Base-by-base conservation (phyloP, 2,888 invertebrate genomes). In the Ophion ventricosus region DNA sequence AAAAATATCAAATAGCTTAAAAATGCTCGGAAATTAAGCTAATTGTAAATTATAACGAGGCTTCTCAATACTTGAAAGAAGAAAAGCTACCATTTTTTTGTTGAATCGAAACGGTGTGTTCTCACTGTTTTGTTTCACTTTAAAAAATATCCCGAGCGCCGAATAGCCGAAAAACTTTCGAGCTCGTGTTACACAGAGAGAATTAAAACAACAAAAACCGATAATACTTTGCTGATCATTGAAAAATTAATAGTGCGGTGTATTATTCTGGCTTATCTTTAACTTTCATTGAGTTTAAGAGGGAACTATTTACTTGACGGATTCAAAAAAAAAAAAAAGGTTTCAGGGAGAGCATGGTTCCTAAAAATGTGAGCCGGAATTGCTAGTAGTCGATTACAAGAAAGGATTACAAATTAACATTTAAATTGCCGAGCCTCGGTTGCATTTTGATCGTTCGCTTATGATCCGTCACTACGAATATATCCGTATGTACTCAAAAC, bases 1-100 rank as follows among this genome's bases (percentile, higher is more conserved):
- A 56, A 49, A 80, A 79, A 67, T 81, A 76, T 82, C 79, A 80
- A 83, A 82, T 73, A 57, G 57, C 70, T 72, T 49, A 35, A 85
- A 56, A 54, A 84, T 69, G 81, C 79, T 63, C 43, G 61, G 26
- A 57, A 25, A 70, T 74, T n/a, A 23, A 64, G 40, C 57, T 81
- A 72, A 54, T 63, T 54, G 29, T 43, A 64, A 80, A 64, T 64
- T 63, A 23, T 59, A 67, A 73, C 63, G 64, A 69, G 64, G 56
- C 29, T 73, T 80, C 66, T 77, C 75, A 54, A 70, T 64, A 59
- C 54, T 75, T 75, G 26, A 73, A 82, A 14, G 26, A 54, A 40
- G 25, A 35, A 72, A 57, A 35, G 49, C 20, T 43, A 54, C n/a
- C 11, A 43, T 49, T 59, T 77, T 40, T 25, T 57, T 26, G 43